Evolutionary conservation across 1,140 invertebrate species (phyloP).

Genomic region (Mycetomoellerius zeteki): DNA sequence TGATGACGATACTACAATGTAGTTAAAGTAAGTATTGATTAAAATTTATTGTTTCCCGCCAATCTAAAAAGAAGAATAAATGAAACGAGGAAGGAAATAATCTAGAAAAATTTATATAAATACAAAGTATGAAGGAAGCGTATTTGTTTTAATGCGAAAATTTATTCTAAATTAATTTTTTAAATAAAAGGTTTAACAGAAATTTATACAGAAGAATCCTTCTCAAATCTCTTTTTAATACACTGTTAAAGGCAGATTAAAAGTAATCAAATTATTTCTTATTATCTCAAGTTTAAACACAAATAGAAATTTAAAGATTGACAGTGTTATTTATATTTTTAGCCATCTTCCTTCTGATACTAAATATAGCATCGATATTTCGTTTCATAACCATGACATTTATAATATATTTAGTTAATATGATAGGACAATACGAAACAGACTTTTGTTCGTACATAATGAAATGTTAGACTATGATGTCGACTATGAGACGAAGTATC

Average conservation of each 20-base stretch:
- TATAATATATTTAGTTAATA: not conserved
- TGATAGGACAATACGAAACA: not conserved
- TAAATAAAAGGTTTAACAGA: not conserved
- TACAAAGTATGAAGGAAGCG: not conserved
- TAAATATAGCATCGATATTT: not conserved
- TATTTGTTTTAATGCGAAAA: not conserved
- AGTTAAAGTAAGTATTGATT: not conserved
- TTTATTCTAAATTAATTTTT: not conserved
- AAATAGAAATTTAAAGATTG: not conserved
- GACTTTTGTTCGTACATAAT: not conserved
- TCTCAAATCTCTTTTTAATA: not conserved
- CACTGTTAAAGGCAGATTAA: not conserved
- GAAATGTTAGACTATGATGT: not conserved
- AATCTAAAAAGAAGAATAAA: not conserved
- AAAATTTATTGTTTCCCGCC: not conserved
- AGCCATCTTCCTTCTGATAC: not conserved
- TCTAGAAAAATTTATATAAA: not conserved
- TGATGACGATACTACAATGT: not conserved
- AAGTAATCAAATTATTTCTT: not conserved
- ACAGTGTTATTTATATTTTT: not conserved
- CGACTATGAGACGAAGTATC: conserved; percentile 27
- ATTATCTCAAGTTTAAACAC: not conserved
- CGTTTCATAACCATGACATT: not conserved
- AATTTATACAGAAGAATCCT: not conserved
- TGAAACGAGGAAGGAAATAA: not conserved